phyloP scores from a whole-genome alignment of 2,797 vertebrate genomes.

The Jordanella pulchra region DNA sequence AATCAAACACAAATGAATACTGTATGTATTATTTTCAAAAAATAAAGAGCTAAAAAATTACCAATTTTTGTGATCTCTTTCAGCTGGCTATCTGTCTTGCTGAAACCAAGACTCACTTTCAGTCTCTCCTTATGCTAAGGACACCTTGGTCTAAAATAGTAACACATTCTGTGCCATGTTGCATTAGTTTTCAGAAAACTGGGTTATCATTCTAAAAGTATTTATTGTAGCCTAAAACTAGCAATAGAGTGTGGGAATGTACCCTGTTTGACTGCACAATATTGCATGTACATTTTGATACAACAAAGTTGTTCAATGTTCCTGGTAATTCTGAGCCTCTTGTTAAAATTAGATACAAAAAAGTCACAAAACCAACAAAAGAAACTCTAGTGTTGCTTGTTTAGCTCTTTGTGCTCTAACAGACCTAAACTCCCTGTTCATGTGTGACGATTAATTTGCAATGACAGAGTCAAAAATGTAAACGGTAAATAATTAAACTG shows the following conservation, averaged over 20 bases:
- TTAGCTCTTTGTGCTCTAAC: too few species aligned
- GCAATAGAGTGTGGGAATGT: neutral
- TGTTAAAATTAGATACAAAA: neutral
- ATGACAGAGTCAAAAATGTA: too few species aligned
- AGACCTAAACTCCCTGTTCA: too few species aligned
- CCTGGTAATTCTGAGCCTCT: neutral
- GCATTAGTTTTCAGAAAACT: neutral
- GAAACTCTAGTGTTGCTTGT: too few species aligned
- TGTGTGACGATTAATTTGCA: too few species aligned
- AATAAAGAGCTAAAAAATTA: neutral
- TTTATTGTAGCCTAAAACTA: neutral
- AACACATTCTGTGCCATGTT: neutral
- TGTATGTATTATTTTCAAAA: conserved; percentile 4
- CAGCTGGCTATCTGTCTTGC: neutral
- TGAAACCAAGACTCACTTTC: neutral
- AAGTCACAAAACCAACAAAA: neutral
- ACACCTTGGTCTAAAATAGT: conserved; percentile 3
- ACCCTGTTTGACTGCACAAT: too few species aligned
- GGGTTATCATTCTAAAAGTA: neutral
- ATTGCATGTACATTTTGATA: neutral
- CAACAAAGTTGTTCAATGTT: neutral
- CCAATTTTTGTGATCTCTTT: neutral
- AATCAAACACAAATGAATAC: neutral
- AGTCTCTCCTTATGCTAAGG: neutral
- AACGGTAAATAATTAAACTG: neutral